Evolutionary conservation across 2,113 vertebrate species (phyloP).

Genomic region (Empidonax traillii): DNA sequence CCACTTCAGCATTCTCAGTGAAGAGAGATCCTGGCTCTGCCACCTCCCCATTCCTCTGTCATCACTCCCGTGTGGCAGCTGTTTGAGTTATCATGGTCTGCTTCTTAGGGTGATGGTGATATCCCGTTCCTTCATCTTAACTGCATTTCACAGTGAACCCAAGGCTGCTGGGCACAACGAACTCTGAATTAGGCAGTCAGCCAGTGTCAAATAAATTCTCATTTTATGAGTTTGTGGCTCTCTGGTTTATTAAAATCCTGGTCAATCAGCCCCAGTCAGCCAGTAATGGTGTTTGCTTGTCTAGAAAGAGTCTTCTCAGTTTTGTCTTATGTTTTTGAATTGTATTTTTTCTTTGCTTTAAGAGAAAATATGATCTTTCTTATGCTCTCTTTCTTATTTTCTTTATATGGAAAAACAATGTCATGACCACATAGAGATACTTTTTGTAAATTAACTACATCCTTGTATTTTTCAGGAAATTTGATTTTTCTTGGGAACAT

Average conservation of each 20-base stretch:
- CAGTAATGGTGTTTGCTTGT: background rate
- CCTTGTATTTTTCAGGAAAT: conserved; percentile 26
- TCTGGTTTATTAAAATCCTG: background rate
- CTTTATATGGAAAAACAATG: background rate
- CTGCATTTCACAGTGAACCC: background rate
- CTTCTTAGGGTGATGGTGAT: background rate
- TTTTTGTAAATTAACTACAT: background rate
- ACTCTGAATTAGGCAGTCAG: background rate
- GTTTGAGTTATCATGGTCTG: background rate
- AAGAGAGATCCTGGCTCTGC: background rate
- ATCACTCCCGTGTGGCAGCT: fast-evolving
- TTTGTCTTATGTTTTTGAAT: background rate
- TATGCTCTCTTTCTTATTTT: background rate
- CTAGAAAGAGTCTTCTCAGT: background rate
- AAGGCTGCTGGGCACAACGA: background rate
- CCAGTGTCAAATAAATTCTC: background rate
- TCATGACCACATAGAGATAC: background rate
- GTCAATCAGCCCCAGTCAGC: background rate
- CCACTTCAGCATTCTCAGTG: background rate
- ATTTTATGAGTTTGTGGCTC: background rate
- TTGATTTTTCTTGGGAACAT: conserved; percentile 32
- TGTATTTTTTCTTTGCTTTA: background rate
- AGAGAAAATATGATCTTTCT: background rate
- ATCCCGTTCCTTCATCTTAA: fast-evolving
- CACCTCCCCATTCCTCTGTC: fast-evolving